phyloP scores from a whole-genome alignment of 2,888 invertebrate species.

The Julus scandinavius region DNA sequence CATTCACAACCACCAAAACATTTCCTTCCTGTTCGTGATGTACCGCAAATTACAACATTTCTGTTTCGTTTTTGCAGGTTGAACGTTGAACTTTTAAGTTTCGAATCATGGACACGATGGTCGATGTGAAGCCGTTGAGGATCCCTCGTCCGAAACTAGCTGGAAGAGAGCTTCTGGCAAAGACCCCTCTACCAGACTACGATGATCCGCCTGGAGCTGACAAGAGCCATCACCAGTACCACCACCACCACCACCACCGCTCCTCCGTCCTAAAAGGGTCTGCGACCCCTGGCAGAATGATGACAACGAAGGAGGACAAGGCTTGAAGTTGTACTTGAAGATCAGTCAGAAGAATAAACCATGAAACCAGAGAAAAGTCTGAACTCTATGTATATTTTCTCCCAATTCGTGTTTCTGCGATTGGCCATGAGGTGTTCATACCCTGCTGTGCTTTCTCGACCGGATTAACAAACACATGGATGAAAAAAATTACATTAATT shows the following conservation, averaged over 20 bases:
- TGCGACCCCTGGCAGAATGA: background rate
- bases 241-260: background rate
- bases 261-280: background rate
- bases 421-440: background rate
- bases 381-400: background rate
- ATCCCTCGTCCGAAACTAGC: constrained; percentile 85
- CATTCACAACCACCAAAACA: background rate
- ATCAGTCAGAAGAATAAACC: background rate
- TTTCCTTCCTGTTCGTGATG: background rate
- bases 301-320: constrained; percentile 21
- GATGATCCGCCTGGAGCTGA: constrained; percentile 51
- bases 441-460: background rate
- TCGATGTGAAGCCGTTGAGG: constrained; percentile 82
- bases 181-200: constrained; percentile 56
- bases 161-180: constrained; percentile 37
- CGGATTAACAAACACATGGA: background rate
- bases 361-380: background rate
- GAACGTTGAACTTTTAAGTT: background rate
- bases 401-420: background rate
- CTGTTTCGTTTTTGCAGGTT: background rate
- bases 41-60: background rate
- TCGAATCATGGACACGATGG: constrained; percentile 69
- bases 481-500: background rate
- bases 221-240: background rate
- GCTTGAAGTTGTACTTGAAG: background rate